Conservation (phyloP, 2,113 vertebrate genomes). For the Vanacampus margaritifer region DNA sequence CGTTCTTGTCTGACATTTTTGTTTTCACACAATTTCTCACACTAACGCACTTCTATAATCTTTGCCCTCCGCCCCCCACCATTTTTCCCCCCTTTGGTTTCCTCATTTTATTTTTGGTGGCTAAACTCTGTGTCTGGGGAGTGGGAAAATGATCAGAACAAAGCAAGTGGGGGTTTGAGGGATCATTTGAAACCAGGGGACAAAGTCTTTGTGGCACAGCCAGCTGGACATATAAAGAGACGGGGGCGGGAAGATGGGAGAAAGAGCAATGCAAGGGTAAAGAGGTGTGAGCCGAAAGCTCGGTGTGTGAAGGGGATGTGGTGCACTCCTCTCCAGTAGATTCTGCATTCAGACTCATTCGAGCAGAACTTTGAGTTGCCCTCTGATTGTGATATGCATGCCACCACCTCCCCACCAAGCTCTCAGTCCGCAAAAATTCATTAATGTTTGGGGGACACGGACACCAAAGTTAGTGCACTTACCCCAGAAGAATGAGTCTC, state of each 20-base stretch:
- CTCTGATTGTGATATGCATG: constrained; percentile 51
- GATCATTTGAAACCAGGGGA: constrained; percentile 68
- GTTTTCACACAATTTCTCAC: constrained; percentile 35
- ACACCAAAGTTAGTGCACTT: constrained; percentile 40
- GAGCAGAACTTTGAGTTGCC: constrained; percentile 66
- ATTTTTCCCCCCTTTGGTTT: constrained; percentile 21
- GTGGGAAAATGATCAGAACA: constrained; percentile 80
- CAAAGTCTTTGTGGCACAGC: constrained; percentile 73
- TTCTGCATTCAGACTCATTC: constrained; percentile 70
- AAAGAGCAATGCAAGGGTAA: constrained; percentile 57
- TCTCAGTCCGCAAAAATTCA: constrained; percentile 33
- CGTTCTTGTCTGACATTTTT: constrained; percentile 11
- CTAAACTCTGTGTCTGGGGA: constrained; percentile 66
- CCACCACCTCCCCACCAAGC: constrained; percentile 35
- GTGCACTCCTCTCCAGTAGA: constrained; percentile 47
- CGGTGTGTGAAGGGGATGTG: constrained; percentile 51
- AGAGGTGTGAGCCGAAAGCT: constrained; percentile 65
- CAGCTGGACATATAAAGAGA: constrained; percentile 79
- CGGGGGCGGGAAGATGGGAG: constrained; percentile 54
- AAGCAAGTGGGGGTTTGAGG: constrained; percentile 68
- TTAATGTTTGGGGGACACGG: constrained; percentile 26
- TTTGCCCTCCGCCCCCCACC: constrained; percentile 8
- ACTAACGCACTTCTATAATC: constrained; percentile 37
- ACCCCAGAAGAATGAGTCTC: constrained; percentile 50
- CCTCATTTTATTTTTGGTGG: constrained; percentile 62